Percentiles rank a stretch among this genome's conserved stretches.
Evolutionary conservation across 2,888 invertebrate genomes (phyloP).

Genomic region (Microctonus brassicae): DNA sequence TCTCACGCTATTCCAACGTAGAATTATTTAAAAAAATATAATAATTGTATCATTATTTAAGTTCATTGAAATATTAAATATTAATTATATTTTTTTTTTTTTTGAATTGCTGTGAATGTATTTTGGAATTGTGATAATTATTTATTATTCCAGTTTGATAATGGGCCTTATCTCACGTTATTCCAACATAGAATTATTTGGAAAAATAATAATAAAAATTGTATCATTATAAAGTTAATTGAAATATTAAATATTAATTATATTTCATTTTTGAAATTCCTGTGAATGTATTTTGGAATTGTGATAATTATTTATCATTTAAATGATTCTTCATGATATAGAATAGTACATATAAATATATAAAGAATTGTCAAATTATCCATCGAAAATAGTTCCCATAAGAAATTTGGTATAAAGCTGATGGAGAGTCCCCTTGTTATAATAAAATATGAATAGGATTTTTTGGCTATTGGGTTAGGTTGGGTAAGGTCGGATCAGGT

Average conservation of each 20-base stretch:
- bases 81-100: background rate
- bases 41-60: background rate
- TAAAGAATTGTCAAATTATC: background rate
- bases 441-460: constrained; percentile 30
- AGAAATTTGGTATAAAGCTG: constrained; percentile 27
- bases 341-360: too few relatives aligned
- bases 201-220: background rate
- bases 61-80: background rate
- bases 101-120: too few relatives aligned
- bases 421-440: constrained; percentile 12
- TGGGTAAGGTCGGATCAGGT: constrained; percentile 56
- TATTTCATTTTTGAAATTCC: background rate
- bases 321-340: too few relatives aligned
- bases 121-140: too few relatives aligned
- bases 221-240: background rate
- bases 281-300: too few relatives aligned
- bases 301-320: too few relatives aligned
- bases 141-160: background rate
- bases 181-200: background rate
- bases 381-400: constrained; percentile 35
- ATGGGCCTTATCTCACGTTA: background rate
- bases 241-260: background rate
- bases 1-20: background rate
- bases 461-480: constrained; percentile 46
- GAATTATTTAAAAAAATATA: too few relatives aligned